Percentiles rank a stretch among this genome's conserved stretches.
Evolutionary conservation across 2,113 vertebrate genomes (phyloP).

Genomic region (Piprites chloris): DNA sequence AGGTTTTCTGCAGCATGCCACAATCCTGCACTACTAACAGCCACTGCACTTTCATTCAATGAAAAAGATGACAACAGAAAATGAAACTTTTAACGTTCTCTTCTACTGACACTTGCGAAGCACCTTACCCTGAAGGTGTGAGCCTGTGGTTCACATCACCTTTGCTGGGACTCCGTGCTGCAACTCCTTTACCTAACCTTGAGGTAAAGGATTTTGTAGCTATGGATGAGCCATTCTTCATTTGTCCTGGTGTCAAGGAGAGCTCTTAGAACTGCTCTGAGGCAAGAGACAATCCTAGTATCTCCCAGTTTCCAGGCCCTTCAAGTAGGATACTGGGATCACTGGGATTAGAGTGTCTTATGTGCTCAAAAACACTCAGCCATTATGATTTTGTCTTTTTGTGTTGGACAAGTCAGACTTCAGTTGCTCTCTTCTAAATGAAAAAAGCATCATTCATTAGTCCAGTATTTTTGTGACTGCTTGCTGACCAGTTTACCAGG

Average conservation of each 20-base stretch:
- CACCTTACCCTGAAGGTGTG: neutral
- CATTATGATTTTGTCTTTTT: neutral
- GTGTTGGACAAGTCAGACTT: neutral
- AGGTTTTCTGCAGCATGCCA: neutral
- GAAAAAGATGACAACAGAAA: neutral
- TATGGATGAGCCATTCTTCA: neutral
- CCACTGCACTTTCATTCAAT: neutral
- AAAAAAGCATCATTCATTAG: neutral
- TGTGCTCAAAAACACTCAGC: neutral
- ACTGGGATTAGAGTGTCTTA: neutral
- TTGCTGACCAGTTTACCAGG: neutral
- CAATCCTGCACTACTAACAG: neutral
- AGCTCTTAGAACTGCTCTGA: neutral
- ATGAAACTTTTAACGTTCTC: constrained; percentile 32
- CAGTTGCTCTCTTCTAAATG: neutral
- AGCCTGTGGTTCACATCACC: neutral
- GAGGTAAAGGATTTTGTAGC: neutral
- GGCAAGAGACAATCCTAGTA: neutral
- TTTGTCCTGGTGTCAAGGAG: neutral
- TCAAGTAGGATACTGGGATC: neutral
- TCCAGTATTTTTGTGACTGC: neutral
- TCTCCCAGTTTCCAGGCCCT: neutral
- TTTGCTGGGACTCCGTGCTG: neutral
- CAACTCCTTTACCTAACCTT: neutral
- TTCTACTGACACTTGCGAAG: neutral